Base-by-base conservation (phyloP, 2,888 invertebrate genomes). In the Dinocampus coccinellae region DNA sequence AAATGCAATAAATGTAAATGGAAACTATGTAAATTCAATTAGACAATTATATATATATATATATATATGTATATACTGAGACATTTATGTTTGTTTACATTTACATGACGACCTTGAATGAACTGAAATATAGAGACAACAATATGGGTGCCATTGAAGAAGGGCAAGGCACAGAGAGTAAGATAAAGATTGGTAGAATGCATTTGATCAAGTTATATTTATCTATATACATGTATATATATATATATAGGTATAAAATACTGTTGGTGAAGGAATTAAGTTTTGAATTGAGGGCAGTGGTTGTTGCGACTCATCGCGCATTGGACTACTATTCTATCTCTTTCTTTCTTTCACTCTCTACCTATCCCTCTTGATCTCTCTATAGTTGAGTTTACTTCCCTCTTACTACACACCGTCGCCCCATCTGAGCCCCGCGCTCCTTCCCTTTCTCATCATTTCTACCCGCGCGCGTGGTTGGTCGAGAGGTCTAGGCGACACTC, bases 401-500 rank as follows among this genome's bases (percentile, higher is more conserved):
- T 33, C 33, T 33, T 34, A n/a, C 33, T 29, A 47, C 33, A 58
- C n/a, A 10, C 10, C 24, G 26, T 26, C 47, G 47, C 16, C 16
- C 26, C 57, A 13, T 26, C 57, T 26, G 57, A 16, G 20, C 47
- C 16, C 63, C 34, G 24, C 26, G 26, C 29, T 16, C 39, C 66
- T n/a, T 47, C 34, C 58, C 33, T n/a, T 34, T 33, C 58, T 29
- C 58, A 58, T 26, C 55, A 55, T 26, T 24, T n/a, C 29, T 29
- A 24, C 13, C 24, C 57, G 57, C 47, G 47, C 47, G 47, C 63
- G 33, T n/a, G 66, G 34, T 22, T 66, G 55, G 55, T 66, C 39
- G 66, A 66, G 66, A 66, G 66, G 66, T 66, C 66, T 66, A 66
- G 66, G 66, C 66, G 66, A 66, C 66, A 66, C 66, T 66, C 66